Evolutionary conservation across 1,140 invertebrate species (phyloP).

Genomic region (Drosophila obscura): DNA sequence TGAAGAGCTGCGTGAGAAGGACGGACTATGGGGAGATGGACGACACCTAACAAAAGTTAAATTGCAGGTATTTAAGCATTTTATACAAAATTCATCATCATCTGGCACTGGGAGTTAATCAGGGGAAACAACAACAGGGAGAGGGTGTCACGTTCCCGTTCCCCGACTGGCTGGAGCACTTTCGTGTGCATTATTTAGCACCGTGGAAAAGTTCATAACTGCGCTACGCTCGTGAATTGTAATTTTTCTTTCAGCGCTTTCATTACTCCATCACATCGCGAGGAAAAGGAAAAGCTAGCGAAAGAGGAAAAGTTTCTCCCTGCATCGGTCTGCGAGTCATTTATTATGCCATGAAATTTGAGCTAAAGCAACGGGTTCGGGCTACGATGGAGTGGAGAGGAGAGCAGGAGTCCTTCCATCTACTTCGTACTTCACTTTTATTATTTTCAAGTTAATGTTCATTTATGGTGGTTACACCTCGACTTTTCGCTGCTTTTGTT

Average conservation of each 20-base stretch:
- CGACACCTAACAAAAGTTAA: slow-evolving; percentile 72
- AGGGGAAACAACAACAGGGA: slow-evolving; percentile 42
- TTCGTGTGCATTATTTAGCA: slow-evolving; percentile 77
- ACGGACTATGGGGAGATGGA: slow-evolving; percentile 18
- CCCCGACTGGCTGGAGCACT: slow-evolving; percentile 38
- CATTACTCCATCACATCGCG: slow-evolving; percentile 73
- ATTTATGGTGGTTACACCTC: slow-evolving; percentile 80
- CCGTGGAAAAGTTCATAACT: slow-evolving; percentile 82
- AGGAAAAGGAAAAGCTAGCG: not conserved
- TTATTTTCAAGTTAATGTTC: slow-evolving; percentile 82
- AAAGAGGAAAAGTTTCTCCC: slow-evolving; percentile 32
- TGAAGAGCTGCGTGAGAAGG: not conserved
- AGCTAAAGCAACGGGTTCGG: slow-evolving; percentile 61
- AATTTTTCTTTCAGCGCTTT: slow-evolving; percentile 79
- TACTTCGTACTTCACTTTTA: slow-evolving; percentile 67
- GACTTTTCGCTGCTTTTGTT: slow-evolving; percentile 75
- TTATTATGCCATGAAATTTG: slow-evolving; percentile 80
- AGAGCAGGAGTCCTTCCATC: slow-evolving; percentile 28
- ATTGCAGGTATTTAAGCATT: slow-evolving; percentile 83
- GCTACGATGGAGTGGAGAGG: slow-evolving; percentile 9
- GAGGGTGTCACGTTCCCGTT: no score
- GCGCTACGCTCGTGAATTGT: slow-evolving; percentile 76
- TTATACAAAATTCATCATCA: slow-evolving; percentile 81
- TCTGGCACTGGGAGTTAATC: slow-evolving; percentile 65
- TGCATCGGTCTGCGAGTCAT: slow-evolving; percentile 65